These are phyloP conservation scores for Drosophila azteca DNA, from an alignment of 1,140 invertebrate genomes.

Conservation along the genomic window DNA sequence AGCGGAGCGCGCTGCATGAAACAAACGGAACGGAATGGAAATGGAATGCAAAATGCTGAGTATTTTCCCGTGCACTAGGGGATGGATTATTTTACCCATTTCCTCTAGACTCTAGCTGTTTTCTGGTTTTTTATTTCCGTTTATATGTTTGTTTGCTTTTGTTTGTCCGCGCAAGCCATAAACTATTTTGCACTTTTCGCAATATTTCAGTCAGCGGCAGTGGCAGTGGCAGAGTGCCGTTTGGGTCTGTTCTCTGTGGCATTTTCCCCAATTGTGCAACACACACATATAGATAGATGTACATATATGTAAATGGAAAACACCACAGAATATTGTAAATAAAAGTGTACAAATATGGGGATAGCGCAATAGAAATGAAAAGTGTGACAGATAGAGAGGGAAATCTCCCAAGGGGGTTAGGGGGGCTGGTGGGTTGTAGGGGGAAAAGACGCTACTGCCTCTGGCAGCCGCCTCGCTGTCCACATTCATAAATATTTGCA, in stretches of 20 bases:
- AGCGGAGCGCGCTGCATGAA: conserved; percentile 35
- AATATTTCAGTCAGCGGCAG: conserved; percentile 64
- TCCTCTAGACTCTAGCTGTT: conserved; percentile 1
- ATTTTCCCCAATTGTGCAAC: conserved; percentile 72
- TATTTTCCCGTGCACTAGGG: conserved; percentile 46
- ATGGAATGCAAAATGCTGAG: conserved; percentile 48
- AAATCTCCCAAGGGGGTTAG: not conserved
- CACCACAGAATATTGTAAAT: conserved; percentile 69
- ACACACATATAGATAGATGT: too few species aligned
- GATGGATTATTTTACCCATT: conserved; percentile 26
- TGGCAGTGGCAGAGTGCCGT: not conserved
- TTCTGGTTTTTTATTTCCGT: conserved; percentile 15
- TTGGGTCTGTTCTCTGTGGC: conserved; percentile 39
- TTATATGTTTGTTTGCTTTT: conserved; percentile 46
- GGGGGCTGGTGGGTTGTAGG: not conserved
- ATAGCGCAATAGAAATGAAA: conserved; percentile 47
- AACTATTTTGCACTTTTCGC: conserved; percentile 79
- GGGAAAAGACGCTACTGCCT: conserved; percentile 14
- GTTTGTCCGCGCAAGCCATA: conserved; percentile 51
- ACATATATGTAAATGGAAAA: conserved; percentile 48
- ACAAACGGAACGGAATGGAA: conserved; percentile 18
- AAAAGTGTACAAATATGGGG: conserved; percentile 68
- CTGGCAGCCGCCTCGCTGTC: conserved; percentile 55
- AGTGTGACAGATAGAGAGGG: conserved; percentile 16
- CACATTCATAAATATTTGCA: conserved; percentile 75